Conservation (phyloP, 2,797 vertebrate species). For the Diplodus puntazzo region DNA sequence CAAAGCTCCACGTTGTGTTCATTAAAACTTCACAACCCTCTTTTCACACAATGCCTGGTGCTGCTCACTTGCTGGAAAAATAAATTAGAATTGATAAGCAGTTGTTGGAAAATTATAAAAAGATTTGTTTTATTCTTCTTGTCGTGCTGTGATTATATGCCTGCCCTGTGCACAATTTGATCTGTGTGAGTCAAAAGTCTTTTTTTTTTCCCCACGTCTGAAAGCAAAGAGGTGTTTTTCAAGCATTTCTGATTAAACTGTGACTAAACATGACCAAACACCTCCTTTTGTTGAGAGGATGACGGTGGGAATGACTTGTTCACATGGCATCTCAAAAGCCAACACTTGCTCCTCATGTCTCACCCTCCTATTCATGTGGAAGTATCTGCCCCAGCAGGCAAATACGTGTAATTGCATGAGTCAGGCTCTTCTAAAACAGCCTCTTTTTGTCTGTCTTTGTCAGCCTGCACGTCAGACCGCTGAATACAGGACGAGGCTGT, state of each 20-base stretch:
- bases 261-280: constrained; percentile 36
- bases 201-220: neutral
- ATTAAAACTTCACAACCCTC: constrained; percentile 33
- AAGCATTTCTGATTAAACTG: constrained; percentile 15
- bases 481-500: constrained; percentile 49
- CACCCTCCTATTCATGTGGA: constrained; percentile 57
- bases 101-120: neutral
- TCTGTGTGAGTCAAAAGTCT: neutral
- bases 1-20: constrained; percentile 16
- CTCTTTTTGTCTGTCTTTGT: constrained; percentile 58
- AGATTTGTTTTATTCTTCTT: neutral
- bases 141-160: neutral
- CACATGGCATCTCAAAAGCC: constrained; percentile 29
- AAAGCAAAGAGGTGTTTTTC: constrained; percentile 5
- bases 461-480: constrained; percentile 45
- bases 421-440: constrained; percentile 52
- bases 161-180: neutral
- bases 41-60: constrained; percentile 11
- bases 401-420: constrained; percentile 72
- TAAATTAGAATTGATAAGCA: constrained; percentile 19
- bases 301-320: constrained; percentile 52
- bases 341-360: constrained; percentile 45
- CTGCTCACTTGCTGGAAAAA: constrained; percentile 35
- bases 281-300: constrained; percentile 48
- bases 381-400: constrained; percentile 71